Evolutionary conservation across 2,888 invertebrate genomes (phyloP).

Genomic region (Agrotis puta): DNA sequence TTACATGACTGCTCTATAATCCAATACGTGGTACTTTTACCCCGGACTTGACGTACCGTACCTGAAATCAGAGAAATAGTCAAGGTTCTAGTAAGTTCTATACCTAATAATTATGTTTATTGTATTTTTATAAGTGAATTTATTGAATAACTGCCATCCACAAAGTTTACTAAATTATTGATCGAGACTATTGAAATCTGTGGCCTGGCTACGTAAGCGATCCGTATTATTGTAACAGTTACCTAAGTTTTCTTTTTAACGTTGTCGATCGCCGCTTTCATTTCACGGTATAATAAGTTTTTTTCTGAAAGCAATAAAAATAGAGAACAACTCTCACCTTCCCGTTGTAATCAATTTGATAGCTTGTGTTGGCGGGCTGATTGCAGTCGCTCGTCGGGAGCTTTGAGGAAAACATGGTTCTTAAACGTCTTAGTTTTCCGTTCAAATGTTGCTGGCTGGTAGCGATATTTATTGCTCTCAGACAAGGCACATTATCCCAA

Average conservation of each 20-base stretch:
- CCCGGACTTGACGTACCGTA: not conserved
- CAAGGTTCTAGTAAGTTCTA: not conserved
- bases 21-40: not conserved
- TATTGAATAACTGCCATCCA: not conserved
- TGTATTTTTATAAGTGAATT: not conserved
- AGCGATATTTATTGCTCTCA: conserved; percentile 73
- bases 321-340: conserved; percentile 76
- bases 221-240: conserved; percentile 63
- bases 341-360: conserved; percentile 80
- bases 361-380: conserved; percentile 63
- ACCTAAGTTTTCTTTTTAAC: conserved; percentile 70
- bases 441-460: conserved; percentile 77
- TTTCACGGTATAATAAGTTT: conserved; percentile 81
- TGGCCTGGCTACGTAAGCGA: conserved; percentile 28
- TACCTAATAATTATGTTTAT: not conserved
- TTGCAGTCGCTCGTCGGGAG: conserved; percentile 75
- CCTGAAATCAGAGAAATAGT: too few relatives aligned
- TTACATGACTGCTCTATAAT: too few relatives aligned
- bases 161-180: not conserved
- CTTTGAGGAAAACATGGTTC: conserved; percentile 79
- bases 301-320: conserved; percentile 77
- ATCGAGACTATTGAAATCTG: conserved; percentile 9
- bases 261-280: conserved; percentile 77
- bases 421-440: conserved; percentile 73
- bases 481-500: conserved; percentile 71